Conservation (phyloP, 2,113 vertebrate genomes). For the Chiloscyllium plagiosum region DNA sequence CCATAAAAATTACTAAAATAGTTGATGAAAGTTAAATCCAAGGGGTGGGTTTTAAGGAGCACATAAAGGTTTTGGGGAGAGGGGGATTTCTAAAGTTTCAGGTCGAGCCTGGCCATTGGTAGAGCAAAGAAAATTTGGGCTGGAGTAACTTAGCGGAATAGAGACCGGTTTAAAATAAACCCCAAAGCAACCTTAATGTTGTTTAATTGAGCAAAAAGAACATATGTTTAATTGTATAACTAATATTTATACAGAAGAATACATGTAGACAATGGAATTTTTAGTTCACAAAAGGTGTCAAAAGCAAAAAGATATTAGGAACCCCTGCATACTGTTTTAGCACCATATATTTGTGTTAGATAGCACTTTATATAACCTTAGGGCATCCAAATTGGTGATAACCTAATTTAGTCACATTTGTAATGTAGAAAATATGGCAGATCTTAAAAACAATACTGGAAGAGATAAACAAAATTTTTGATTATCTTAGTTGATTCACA, state of each 20-base stretch:
- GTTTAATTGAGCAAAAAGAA: background rate
- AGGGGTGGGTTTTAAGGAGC: background rate
- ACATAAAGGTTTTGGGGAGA: background rate
- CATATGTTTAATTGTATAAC: background rate
- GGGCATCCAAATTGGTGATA: too few relatives aligned
- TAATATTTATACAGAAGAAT: background rate
- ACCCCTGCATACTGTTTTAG: background rate
- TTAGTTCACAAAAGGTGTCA: background rate
- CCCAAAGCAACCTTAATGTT: background rate
- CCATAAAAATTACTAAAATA: background rate
- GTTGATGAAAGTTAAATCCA: background rate
- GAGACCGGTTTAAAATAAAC: background rate
- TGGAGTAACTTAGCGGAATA: too few relatives aligned
- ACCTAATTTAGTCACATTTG: too few relatives aligned
- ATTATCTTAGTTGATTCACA: too few relatives aligned
- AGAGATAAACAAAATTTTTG: too few relatives aligned
- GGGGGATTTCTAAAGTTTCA: background rate
- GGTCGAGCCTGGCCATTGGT: background rate
- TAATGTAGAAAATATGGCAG: too few relatives aligned
- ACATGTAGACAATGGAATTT: background rate
- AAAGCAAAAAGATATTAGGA: background rate
- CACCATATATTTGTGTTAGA: too few relatives aligned
- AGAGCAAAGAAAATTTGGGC: background rate
- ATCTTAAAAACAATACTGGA: too few relatives aligned
- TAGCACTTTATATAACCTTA: too few relatives aligned